Conservation (phyloP, 1,140 invertebrate genomes). For the Meloidogyne chitwoodi region DNA sequence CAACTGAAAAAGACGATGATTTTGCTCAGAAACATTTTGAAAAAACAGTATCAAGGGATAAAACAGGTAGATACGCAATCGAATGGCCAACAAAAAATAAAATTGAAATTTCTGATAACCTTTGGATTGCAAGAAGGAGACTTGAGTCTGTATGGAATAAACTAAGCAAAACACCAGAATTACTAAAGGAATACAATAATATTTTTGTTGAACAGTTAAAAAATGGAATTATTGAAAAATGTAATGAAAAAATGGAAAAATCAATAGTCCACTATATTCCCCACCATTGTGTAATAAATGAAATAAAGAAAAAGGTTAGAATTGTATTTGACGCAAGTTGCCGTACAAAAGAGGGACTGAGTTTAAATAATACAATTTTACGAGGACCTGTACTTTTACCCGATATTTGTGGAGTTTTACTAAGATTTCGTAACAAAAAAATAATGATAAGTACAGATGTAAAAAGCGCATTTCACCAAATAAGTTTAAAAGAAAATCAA, state of each 20-base stretch:
- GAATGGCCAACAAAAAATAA: no score
- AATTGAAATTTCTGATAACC: no score
- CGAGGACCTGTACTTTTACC: not conserved
- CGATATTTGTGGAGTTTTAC: not conserved
- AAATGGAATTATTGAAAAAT: constrained; percentile 12
- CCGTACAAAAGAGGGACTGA: not conserved
- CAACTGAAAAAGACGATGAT: no score
- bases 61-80: no score
- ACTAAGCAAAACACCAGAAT: constrained; percentile 10
- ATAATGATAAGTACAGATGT: not conserved
- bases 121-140: no score
- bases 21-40: no score
- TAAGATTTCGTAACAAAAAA: not conserved
- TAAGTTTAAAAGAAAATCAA: not conserved
- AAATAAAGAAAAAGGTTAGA: not conserved
- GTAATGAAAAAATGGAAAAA: not conserved
- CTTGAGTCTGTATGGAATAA: not conserved
- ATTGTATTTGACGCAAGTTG: constrained; percentile 5
- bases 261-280: constrained; percentile 10
- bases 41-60: no score
- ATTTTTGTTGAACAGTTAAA: constrained; percentile 13
- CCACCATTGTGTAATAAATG: not conserved
- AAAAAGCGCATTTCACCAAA: constrained; percentile 12
- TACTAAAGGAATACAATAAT: constrained; percentile 12
- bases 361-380: not conserved